These are phyloP conservation scores for Indri indri DNA, from an alignment of 2,113 vertebrate species.

Conservation along the genomic window DNA sequence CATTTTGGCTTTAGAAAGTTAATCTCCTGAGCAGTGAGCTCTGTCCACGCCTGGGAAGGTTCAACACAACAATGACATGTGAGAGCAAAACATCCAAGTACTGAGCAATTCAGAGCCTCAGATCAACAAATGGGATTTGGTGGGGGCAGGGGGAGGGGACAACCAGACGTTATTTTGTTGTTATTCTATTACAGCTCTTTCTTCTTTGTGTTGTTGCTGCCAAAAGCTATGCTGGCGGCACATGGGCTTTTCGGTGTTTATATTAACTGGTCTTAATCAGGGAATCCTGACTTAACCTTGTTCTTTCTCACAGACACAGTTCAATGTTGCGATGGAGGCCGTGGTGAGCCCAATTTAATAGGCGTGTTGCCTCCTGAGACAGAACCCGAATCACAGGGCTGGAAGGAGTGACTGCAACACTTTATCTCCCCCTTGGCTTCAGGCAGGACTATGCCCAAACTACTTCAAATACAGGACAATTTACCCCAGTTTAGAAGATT, in stretches of 20 bases:
- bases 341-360: neutral
- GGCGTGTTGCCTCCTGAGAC: too few relatives aligned
- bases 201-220: neutral
- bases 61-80: neutral
- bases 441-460: neutral
- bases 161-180: neutral
- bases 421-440: neutral
- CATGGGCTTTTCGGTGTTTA: neutral
- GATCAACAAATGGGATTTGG: neutral
- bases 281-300: neutral
- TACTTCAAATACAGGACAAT: neutral
- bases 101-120: neutral
- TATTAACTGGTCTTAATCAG: neutral
- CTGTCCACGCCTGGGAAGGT: neutral
- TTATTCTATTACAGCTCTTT: neutral
- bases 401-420: neutral
- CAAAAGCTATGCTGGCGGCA: neutral
- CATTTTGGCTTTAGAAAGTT: slow-evolving; percentile 36
- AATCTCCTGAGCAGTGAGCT: slow-evolving; percentile 39
- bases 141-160: accelerated
- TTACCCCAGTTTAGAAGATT: neutral
- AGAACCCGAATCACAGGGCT: neutral
- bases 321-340: neutral
- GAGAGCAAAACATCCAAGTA: neutral
- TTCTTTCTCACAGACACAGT: neutral